Base-by-base conservation (phyloP, 2,113 vertebrate genomes). In the Chamaetylas fuelleborni region DNA sequence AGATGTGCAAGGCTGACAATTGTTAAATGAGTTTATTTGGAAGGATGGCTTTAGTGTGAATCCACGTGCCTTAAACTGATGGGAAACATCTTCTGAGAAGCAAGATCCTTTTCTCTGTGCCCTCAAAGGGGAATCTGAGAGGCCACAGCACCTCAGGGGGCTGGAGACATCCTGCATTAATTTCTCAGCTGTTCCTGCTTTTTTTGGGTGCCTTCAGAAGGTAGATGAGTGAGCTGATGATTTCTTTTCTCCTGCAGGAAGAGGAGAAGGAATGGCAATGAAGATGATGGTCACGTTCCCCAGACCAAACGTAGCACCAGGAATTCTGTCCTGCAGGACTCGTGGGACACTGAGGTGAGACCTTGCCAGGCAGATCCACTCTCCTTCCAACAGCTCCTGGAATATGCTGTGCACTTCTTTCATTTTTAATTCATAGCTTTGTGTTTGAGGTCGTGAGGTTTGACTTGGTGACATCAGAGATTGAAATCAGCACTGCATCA, bases 271-370 rank as follows among this genome's bases (percentile, higher is more conserved):
- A 98, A 98, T 82, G 98, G 98, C 66, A 98, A 45, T 45, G 98
- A 99, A 65, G 99, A 99, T 28, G 99, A 98, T 15, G 94, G 95
- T 84, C 98, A 98, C 29, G 96, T 98, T 74, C 99, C 98, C 4
- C 98, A 99, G 93, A 98, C 97, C 85, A 99, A 99, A 76, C 97
- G 99, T 64, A 98, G 92, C 83, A 98, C 97, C 92, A 95, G 98
- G 94, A 98, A 97, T 15, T 92, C 98, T 48, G 97, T 98, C 81
- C 98, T 98, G 10, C 98, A 98, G 79, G 99, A 99, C 88, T 98
- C 98, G 3, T 99, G 99, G 98, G 99, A 99, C 96, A 99, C 99
- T 9, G 99, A 99, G 99, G 99, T 99, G 98, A 93, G 96, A 71
- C 48, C n/a, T 66, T 19, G 57, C n/a, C 2, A 0, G 61, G 73